Evolutionary conservation across 2,797 vertebrate genomes (phyloP), one percentile per base, ranked within the genome.

Genomic region (Luscinia megarhynchos): DNA sequence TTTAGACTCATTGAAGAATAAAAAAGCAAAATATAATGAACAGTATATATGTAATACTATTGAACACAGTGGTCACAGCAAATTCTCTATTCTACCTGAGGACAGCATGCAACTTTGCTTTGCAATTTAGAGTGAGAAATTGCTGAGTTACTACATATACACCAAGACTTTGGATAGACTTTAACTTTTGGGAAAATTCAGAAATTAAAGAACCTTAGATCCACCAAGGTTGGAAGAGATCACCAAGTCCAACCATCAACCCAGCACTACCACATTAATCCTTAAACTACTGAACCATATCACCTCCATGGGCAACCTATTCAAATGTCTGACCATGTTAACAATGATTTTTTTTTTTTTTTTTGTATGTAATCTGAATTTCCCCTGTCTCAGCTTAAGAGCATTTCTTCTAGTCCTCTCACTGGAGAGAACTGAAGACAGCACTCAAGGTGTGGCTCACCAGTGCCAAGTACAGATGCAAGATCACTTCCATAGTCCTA

Each of bases 391-490:
- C 27, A 55, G 16, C 43, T 64, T 57, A 45, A 57, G 36, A 6
- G 4, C 2, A 21, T 43, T 82, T 43, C 5, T 48, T 50, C 41
- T 27, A 46, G 9, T 62, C 3, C 11, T 75, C 13, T 75, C 41
- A 36, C 32, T 69, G 23, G 13, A 62, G 19, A 54, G n/a, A 76
- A 63, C 3, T 13, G 43, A n/a, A 11, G 21, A 30, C 14, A 50
- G 6, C 16, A 22, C 4, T 63, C n/a, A 50, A 45, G 11, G 3
- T 5, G 23, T 6, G 9, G 8, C 16, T 63, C 43, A 38, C 8
- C 23, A 40, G 16, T 24, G 23, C 36, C 0, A 0, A 51, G 14
- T 7, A 40, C 14, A 7, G 10, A 7, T n/a, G 3, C 0, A 0
- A 30, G 11, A 38, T n/a, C 36, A 15, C 16, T 70, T 51, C 43